phyloP scores from a whole-genome alignment of 2,888 invertebrate species.

The Tetropium fuscum region DNA sequence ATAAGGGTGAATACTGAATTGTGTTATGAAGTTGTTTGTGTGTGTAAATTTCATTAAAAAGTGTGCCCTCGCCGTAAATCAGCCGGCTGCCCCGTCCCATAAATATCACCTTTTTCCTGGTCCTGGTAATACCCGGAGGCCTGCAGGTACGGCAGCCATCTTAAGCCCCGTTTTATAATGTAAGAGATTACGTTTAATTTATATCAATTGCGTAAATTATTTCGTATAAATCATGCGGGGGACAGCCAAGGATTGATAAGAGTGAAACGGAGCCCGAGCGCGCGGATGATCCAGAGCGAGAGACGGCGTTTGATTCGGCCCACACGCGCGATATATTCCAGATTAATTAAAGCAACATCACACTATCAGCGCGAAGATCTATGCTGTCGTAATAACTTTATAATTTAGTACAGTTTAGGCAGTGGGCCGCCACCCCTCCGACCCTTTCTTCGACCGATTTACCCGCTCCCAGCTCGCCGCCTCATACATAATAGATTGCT shows the following conservation, averaged over 20 bases:
- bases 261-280: slow-evolving; percentile 32
- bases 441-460: slow-evolving; percentile 58
- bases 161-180: slow-evolving; percentile 15
- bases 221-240: slow-evolving; percentile 39
- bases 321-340: slow-evolving; percentile 65
- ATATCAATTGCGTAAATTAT: slow-evolving; percentile 37
- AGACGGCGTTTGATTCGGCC: slow-evolving; percentile 41
- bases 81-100: too few species aligned
- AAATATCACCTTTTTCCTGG: slow-evolving; percentile 8
- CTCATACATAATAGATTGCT: slow-evolving; percentile 63
- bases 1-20: too few species aligned
- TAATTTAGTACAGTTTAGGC: slow-evolving; percentile 67
- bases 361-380: slow-evolving; percentile 67
- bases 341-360: slow-evolving; percentile 68
- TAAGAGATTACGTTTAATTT: slow-evolving; percentile 23
- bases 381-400: slow-evolving; percentile 68
- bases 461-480: slow-evolving; percentile 39
- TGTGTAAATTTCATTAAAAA: background rate
- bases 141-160: slow-evolving; percentile 13
- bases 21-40: too few species aligned
- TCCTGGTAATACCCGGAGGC: background rate
- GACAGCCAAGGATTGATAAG: slow-evolving; percentile 46
- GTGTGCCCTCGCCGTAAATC: too few species aligned
- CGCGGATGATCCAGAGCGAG: slow-evolving; percentile 24
- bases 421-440: slow-evolving; percentile 44